Percentiles rank a stretch among this genome's conserved stretches.
Conservation (phyloP, 2,888 invertebrate species). For the Meiosimyza decipiens region DNA sequence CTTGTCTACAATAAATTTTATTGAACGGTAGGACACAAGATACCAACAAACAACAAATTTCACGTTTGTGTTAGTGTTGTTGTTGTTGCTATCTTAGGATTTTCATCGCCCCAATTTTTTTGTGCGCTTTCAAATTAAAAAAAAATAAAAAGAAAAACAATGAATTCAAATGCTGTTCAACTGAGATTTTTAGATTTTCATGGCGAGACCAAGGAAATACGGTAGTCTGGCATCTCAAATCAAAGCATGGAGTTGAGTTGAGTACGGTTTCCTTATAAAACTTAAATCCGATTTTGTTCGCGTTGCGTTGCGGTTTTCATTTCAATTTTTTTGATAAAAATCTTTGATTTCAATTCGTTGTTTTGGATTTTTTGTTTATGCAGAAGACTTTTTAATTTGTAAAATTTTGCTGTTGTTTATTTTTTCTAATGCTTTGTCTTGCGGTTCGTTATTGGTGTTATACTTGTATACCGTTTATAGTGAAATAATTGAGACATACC, state of each 20-base stretch:
- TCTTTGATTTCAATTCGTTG: constrained; percentile 17
- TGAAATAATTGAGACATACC: no score
- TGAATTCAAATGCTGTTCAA: constrained; percentile 21
- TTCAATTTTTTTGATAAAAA: constrained; percentile 15
- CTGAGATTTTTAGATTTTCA: constrained; percentile 1
- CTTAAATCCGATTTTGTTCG: no score
- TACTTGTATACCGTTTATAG: no score
- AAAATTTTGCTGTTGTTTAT: not conserved
- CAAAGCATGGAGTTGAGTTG: not conserved
- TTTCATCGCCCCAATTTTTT: not conserved
- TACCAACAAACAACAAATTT: not conserved
- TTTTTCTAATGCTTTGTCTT: no score
- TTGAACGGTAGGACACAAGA: constrained; percentile 20
- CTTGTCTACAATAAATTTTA: constrained; percentile 41
- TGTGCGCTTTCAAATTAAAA: not conserved
- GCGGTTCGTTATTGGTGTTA: no score
- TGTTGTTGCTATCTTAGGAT: not conserved
- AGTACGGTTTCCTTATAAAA: not conserved
- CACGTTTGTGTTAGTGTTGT: not conserved
- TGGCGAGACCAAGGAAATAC: not conserved
- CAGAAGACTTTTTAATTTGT: not conserved
- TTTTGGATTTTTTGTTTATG: not conserved
- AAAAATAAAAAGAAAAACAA: not conserved
- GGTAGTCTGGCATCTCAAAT: not conserved
- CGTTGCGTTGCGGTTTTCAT: not conserved